These are phyloP conservation scores for Melanargia galathea DNA, from an alignment of 2,888 invertebrate species.

Conservation along the genomic window DNA sequence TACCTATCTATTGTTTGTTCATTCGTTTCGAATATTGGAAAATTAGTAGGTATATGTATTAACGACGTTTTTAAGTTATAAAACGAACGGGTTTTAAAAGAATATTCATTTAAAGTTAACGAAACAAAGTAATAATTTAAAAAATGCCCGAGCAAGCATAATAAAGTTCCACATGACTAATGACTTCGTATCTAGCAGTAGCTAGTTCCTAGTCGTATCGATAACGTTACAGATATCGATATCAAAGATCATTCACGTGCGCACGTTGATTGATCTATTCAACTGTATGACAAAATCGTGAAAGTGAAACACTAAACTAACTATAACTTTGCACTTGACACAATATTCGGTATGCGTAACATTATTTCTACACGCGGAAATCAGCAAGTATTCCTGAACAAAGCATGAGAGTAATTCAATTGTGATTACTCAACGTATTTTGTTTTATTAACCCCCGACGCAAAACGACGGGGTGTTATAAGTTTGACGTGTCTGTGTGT, in stretches of 20 bases:
- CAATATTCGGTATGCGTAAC: constrained; percentile 53
- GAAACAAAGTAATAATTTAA: not conserved
- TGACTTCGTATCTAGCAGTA: not conserved
- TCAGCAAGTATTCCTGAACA: constrained; percentile 40
- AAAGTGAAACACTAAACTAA: constrained; percentile 67
- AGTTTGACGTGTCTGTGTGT: no score
- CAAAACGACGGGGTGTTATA: no score
- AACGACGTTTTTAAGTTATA: not conserved
- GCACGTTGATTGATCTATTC: constrained; percentile 42
- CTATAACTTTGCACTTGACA: constrained; percentile 58
- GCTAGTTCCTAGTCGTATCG: constrained; percentile 21
- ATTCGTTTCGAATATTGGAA: not conserved
- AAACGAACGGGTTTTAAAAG: not conserved
- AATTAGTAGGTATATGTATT: not conserved
- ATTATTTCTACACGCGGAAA: constrained; percentile 48
- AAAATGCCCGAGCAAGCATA: constrained; percentile 1
- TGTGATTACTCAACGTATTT: constrained; percentile 14
- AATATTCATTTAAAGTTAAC: not conserved
- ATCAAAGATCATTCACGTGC: constrained; percentile 34
- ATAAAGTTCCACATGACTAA: constrained; percentile 26
- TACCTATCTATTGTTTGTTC: no score
- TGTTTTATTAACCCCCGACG: no score
- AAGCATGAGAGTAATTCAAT: constrained; percentile 38
- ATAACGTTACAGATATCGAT: constrained; percentile 27
- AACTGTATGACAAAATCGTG: constrained; percentile 58